Evolutionary conservation across 2,888 invertebrate species (phyloP).

Genomic region (Micropterix aruncella): DNA sequence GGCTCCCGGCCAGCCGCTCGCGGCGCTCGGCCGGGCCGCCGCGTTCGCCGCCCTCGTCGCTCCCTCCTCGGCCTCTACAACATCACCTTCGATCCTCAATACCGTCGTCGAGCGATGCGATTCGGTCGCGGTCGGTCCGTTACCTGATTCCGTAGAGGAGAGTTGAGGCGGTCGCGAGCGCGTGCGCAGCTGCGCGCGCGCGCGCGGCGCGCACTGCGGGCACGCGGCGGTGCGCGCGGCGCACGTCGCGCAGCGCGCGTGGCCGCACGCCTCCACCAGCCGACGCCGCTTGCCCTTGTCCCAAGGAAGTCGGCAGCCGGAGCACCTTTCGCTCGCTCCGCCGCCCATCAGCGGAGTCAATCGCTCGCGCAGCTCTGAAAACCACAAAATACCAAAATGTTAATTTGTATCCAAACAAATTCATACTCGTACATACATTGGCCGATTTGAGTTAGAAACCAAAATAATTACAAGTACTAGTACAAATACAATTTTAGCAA

Average conservation of each 20-base stretch:
- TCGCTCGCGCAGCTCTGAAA: neutral
- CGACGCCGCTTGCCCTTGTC: constrained; percentile 94
- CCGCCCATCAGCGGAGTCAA: neutral
- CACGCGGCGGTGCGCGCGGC: constrained; percentile 88
- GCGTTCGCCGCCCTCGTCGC: neutral
- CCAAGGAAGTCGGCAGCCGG: constrained; percentile 86
- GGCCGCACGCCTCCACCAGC: constrained; percentile 89
- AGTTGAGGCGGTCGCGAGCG: constrained; percentile 61
- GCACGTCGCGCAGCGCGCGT: constrained; percentile 90
- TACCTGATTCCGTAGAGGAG: constrained; percentile 15
- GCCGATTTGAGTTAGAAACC: no score
- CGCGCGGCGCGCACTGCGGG: constrained; percentile 58
- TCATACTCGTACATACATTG: no score
- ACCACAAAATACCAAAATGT: no score
- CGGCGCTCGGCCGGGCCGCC: neutral
- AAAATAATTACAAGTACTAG: no score
- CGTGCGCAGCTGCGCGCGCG: constrained; percentile 45
- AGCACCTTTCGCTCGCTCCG: constrained; percentile 43
- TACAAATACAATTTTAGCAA: no score
- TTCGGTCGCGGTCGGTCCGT: no score
- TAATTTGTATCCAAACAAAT: no score
- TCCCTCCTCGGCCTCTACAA: neutral
- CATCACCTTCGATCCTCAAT: neutral
- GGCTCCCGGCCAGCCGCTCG: constrained; percentile 52
- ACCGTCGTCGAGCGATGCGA: no score